phyloP scores from a whole-genome alignment of 2,797 vertebrate genomes.

The Babyrousa celebensis region DNA sequence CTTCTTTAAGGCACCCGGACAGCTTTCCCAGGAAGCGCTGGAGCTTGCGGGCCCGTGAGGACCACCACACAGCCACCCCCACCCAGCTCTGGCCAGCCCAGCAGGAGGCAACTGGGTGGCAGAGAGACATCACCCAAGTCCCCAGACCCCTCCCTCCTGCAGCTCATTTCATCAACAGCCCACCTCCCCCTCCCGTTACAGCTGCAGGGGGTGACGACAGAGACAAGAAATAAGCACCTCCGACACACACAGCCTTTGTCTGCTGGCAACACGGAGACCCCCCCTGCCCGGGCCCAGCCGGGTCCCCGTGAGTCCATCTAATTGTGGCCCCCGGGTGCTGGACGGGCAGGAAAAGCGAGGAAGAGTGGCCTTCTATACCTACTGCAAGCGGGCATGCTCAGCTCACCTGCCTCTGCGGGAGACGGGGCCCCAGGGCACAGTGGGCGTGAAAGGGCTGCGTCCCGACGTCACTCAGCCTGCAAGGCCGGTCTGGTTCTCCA shows the following conservation, averaged over 20 bases:
- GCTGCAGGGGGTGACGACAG: not conserved
- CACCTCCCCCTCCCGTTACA: not conserved
- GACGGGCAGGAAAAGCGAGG: not conserved
- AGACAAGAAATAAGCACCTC: not conserved
- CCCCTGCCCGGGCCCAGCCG: not conserved
- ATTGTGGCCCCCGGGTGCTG: accelerated
- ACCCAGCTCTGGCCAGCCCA: accelerated
- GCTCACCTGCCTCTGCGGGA: not conserved
- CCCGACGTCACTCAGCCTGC: not conserved
- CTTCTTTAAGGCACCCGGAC: accelerated
- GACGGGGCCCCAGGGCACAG: not conserved
- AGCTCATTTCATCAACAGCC: not conserved
- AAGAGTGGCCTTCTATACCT: not conserved
- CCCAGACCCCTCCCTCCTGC: not conserved
- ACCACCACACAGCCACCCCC: too few relatives aligned
- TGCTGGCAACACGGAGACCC: not conserved
- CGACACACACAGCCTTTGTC: not conserved
- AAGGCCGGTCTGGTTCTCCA: not conserved
- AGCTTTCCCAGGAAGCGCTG: not conserved
- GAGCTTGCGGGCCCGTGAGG: accelerated
- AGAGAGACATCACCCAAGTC: not conserved
- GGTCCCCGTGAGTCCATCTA: accelerated
- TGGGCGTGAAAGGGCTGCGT: accelerated
- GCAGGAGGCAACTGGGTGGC: not conserved
- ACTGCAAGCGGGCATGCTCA: not conserved